Percentiles rank a stretch among this genome's conserved stretches.
Evolutionary conservation across 2,113 vertebrate genomes (phyloP).

Genomic region (Chloroceryle aenea): DNA sequence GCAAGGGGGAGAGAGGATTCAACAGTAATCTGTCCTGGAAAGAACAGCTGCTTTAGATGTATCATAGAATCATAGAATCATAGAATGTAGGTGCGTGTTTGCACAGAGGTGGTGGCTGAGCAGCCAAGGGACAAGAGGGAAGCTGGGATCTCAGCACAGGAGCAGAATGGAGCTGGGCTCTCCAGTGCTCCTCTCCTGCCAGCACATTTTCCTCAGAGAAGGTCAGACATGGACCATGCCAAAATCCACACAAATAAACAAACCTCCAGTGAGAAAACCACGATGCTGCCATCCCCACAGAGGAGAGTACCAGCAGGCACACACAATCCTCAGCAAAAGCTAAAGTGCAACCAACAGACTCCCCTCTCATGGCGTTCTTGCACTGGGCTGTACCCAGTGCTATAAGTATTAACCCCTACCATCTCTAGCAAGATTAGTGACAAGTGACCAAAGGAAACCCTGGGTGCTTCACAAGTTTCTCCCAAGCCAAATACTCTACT

Average conservation of each 20-base stretch:
- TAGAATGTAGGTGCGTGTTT: background rate
- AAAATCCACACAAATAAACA: background rate
- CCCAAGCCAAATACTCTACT: background rate
- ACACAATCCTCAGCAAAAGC: background rate
- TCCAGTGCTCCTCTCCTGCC: background rate
- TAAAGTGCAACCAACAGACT: background rate
- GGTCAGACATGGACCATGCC: background rate
- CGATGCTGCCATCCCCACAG: rapidly evolving
- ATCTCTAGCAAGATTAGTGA: background rate
- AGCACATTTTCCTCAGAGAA: background rate
- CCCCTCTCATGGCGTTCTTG: background rate
- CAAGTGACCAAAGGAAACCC: background rate
- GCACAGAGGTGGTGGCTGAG: background rate
- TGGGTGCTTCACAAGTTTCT: background rate
- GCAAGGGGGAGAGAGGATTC: background rate
- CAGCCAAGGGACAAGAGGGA: rapidly evolving
- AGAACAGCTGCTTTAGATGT: background rate
- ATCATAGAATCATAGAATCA: too few relatives aligned
- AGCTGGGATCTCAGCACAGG: background rate
- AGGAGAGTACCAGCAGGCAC: background rate
- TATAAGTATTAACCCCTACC: background rate
- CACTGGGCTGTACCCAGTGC: background rate
- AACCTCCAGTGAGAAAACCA: background rate
- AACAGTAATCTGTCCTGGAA: background rate
- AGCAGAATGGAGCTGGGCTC: background rate